Percentiles rank a stretch among this genome's conserved stretches.
phyloP scores from a whole-genome alignment of 1,140 invertebrate species.

The Araneus ventricosus region DNA sequence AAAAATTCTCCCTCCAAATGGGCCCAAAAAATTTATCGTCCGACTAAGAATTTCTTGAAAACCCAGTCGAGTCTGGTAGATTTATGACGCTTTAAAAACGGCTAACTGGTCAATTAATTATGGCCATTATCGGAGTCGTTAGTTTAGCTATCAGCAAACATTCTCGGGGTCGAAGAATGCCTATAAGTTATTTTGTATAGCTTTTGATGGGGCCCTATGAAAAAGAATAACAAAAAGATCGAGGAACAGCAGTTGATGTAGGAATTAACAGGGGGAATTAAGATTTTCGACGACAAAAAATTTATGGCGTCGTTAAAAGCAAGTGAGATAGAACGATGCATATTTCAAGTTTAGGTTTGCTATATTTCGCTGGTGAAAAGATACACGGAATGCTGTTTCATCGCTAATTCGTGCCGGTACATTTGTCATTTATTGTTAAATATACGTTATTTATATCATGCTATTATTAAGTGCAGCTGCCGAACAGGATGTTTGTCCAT shows the following conservation, averaged over 20 bases:
- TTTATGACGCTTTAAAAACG: constrained; percentile 74
- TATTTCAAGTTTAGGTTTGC: constrained; percentile 69
- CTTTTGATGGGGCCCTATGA: constrained; percentile 16
- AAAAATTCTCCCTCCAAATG: constrained; percentile 33
- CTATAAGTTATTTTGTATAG: constrained; percentile 65
- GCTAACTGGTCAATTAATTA: constrained; percentile 75
- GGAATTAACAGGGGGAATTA: constrained; percentile 70
- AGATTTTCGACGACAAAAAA: constrained; percentile 68
- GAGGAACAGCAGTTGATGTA: constrained; percentile 34
- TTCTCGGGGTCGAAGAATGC: constrained; percentile 42
- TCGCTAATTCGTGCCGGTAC: neutral
- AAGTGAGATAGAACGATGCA: constrained; percentile 50
- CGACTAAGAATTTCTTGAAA: constrained; percentile 51
- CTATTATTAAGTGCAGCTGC: neutral
- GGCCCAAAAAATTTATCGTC: constrained; percentile 63
- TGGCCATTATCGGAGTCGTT: constrained; percentile 73
- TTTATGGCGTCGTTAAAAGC: constrained; percentile 69
- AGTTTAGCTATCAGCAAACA: constrained; percentile 69
- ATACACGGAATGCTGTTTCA: neutral
- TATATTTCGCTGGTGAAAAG: constrained; percentile 12
- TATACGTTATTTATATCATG: neutral
- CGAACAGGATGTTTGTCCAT: neutral
- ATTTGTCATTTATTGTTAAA: constrained; percentile 20
- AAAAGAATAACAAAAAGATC: neutral
- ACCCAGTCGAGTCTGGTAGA: constrained; percentile 27